Percentiles rank a stretch among this genome's conserved stretches.
phyloP scores from a whole-genome alignment of 2,888 invertebrate genomes.

The Oxycera nigricornis region DNA sequence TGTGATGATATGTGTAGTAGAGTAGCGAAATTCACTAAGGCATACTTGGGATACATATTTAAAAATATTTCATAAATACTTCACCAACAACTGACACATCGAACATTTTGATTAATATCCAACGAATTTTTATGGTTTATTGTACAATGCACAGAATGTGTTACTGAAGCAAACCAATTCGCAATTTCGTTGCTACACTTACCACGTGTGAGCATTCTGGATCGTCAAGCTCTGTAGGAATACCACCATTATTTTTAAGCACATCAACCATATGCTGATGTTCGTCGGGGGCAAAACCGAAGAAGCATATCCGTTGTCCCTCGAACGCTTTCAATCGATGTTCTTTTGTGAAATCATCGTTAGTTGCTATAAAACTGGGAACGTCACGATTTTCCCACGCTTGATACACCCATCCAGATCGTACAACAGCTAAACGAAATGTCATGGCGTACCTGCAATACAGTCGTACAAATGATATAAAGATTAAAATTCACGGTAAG shows the following conservation, averaged over 20 bases:
- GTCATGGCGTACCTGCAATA: constrained; percentile 78
- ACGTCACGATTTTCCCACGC: constrained; percentile 85
- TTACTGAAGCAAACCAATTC: constrained; percentile 27
- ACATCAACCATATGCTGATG: constrained; percentile 91
- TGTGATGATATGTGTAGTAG: constrained; percentile 45
- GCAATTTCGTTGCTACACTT: constrained; percentile 62
- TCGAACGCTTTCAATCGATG: constrained; percentile 87
- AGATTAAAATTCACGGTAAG: no score
- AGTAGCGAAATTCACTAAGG: no score
- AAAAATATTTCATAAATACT: background rate
- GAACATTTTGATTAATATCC: no score
- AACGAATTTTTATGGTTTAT: no score
- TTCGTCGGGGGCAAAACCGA: constrained; percentile 90
- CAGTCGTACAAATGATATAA: no score
- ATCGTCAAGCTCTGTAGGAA: constrained; percentile 78
- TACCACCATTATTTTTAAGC: constrained; percentile 84
- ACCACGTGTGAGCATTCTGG: constrained; percentile 91
- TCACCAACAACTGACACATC: background rate
- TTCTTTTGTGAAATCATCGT: constrained; percentile 72
- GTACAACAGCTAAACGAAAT: constrained; percentile 87
- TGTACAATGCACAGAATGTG: constrained; percentile 44
- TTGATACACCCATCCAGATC: constrained; percentile 85
- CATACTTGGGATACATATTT: background rate
- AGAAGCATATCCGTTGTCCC: constrained; percentile 85
- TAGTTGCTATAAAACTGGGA: constrained; percentile 72